Conservation (phyloP, 2,888 invertebrate genomes). For the Leuctra nigra region DNA sequence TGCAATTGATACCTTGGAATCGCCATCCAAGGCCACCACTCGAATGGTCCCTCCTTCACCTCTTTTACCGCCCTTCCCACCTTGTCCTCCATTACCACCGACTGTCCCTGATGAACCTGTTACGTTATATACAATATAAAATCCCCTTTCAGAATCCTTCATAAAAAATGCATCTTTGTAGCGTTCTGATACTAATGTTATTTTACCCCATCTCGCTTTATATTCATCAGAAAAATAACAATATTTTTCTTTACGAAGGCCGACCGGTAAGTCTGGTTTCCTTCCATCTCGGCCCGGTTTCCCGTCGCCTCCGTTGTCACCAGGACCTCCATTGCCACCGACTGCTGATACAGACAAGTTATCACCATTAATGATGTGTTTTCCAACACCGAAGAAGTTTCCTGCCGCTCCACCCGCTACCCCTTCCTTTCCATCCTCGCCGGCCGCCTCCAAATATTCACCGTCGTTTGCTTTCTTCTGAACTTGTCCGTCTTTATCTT, state of each 20-base stretch:
- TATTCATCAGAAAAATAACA: too few species aligned
- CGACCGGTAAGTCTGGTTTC: too few species aligned
- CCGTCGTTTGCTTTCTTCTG: neutral
- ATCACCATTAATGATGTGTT: neutral
- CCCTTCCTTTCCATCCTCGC: neutral
- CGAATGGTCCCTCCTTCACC: neutral
- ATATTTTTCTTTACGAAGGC: too few species aligned
- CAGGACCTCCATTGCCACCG: conserved; percentile 14
- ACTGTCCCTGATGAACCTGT: too few species aligned
- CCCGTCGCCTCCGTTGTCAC: conserved; percentile 16
- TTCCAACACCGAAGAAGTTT: conserved; percentile 17
- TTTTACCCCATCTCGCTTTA: too few species aligned
- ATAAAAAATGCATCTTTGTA: too few species aligned
- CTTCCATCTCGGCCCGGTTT: too few species aligned
- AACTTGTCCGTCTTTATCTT: neutral
- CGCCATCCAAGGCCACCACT: neutral
- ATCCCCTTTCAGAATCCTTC: too few species aligned
- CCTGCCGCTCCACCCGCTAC: neutral
- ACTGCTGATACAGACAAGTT: neutral
- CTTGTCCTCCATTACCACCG: neutral
- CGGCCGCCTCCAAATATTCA: neutral
- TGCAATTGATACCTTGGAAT: neutral
- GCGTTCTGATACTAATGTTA: too few species aligned
- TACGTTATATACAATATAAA: too few species aligned
- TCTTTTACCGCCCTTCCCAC: neutral